Conservation (phyloP, 2,888 invertebrate species). For the Pachliopta kotzebuea region DNA sequence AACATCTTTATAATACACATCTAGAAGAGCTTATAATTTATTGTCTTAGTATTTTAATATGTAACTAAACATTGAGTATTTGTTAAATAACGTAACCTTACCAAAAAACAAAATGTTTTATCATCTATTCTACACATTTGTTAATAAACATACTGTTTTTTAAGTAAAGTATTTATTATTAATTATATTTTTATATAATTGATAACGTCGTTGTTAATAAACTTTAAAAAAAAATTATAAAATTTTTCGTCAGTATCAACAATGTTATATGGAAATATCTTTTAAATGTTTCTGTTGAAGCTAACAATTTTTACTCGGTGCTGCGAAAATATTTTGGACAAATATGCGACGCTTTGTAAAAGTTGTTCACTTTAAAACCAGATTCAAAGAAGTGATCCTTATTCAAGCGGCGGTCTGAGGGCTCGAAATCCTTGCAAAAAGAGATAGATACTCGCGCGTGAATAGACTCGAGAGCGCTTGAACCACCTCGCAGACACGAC, state of each 20-base stretch:
- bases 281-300: neutral
- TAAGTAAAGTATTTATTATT: too few relatives aligned
- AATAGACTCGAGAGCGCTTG: slow-evolving; percentile 47
- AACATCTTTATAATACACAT: slow-evolving; percentile 41
- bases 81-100: neutral
- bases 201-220: too few relatives aligned
- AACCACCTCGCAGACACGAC: slow-evolving; percentile 38
- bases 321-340: neutral
- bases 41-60: neutral
- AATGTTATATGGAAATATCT: too few relatives aligned
- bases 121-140: too few relatives aligned
- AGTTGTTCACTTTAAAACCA: slow-evolving; percentile 23
- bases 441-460: slow-evolving; percentile 43
- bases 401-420: slow-evolving; percentile 27
- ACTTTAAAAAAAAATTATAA: too few relatives aligned
- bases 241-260: too few relatives aligned
- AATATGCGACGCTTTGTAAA: slow-evolving; percentile 4
- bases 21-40: neutral
- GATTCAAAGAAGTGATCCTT: slow-evolving; percentile 29
- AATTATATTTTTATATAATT: too few relatives aligned
- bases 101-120: too few relatives aligned
- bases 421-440: slow-evolving; percentile 34
- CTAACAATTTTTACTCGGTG: slow-evolving; percentile 1
- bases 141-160: too few relatives aligned
- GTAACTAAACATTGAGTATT: neutral